These are phyloP conservation scores for Siniperca undulata DNA, from an alignment of 2,797 vertebrate species.

Conservation along the genomic window DNA sequence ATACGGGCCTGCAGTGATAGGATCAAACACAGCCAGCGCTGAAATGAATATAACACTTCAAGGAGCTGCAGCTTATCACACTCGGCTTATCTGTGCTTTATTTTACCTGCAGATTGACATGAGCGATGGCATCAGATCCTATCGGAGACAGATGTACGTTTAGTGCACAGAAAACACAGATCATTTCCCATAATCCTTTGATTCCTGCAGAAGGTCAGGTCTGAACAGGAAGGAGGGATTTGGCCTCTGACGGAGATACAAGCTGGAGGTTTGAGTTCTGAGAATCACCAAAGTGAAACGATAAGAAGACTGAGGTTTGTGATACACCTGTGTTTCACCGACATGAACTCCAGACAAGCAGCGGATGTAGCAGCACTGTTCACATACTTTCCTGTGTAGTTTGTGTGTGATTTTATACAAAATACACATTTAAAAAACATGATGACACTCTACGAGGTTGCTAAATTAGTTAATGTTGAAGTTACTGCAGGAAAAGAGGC, in stretches of 20 bases:
- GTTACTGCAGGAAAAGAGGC: too few relatives aligned
- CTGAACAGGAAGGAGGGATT: slow-evolving; percentile 22
- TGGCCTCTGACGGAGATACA: slow-evolving; percentile 14
- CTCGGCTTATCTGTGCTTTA: slow-evolving; percentile 41
- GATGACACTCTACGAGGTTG: too few relatives aligned
- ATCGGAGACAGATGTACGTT: slow-evolving; percentile 42
- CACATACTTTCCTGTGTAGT: neutral
- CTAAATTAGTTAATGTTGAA: too few relatives aligned
- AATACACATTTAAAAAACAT: too few relatives aligned
- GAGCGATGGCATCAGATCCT: slow-evolving; percentile 34
- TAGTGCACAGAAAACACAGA: slow-evolving; percentile 44
- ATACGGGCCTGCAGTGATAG: slow-evolving; percentile 33
- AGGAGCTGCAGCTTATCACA: slow-evolving; percentile 51
- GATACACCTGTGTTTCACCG: neutral
- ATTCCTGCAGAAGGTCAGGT: slow-evolving; percentile 38
- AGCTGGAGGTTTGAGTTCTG: slow-evolving; percentile 12
- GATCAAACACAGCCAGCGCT: slow-evolving; percentile 44
- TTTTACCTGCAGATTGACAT: slow-evolving; percentile 53
- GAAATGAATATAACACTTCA: slow-evolving; percentile 47
- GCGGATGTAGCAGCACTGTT: neutral
- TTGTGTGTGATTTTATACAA: neutral
- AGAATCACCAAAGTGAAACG: neutral
- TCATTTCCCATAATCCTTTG: slow-evolving; percentile 60
- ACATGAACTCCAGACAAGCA: neutral
- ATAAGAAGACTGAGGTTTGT: slow-evolving; percentile 6